phyloP scores from a whole-genome alignment of 2,113 vertebrate species.

The Sylvilagus bachmani region DNA sequence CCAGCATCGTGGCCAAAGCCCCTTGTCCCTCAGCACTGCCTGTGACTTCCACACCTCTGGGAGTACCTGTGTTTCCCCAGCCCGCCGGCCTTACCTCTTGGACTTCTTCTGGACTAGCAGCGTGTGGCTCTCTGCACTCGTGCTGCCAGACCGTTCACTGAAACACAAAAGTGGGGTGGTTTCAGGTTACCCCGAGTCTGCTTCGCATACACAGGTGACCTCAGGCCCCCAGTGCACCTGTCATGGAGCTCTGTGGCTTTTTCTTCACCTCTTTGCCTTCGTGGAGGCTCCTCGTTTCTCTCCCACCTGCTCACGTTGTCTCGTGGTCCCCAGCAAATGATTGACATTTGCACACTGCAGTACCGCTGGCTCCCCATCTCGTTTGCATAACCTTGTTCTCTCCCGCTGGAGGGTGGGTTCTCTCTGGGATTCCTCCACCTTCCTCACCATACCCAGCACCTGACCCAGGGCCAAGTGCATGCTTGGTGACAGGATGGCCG shows the following conservation, averaged over 20 bases:
- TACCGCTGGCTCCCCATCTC: background rate
- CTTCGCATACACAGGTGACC: background rate
- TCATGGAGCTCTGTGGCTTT: background rate
- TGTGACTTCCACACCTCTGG: background rate
- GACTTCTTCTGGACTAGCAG: conserved; percentile 53
- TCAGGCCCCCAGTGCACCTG: background rate
- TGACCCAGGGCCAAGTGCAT: background rate
- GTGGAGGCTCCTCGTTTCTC: background rate
- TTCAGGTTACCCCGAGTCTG: background rate
- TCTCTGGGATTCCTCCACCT: background rate
- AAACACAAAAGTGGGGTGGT: conserved; percentile 23
- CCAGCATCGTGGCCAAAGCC: background rate
- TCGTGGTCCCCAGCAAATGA: background rate
- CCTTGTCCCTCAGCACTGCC: background rate
- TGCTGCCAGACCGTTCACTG: conserved; percentile 73
- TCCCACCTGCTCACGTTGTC: background rate
- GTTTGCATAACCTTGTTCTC: background rate
- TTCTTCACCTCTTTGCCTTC: background rate
- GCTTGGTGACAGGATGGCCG: background rate
- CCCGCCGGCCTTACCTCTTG: conserved; percentile 48
- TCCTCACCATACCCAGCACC: background rate
- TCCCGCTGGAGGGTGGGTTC: background rate
- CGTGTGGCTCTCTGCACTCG: conserved; percentile 70
- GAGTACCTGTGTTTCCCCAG: accelerated
- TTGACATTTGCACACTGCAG: background rate